Percentiles rank a stretch among this genome's conserved stretches.
Evolutionary conservation across 2,113 vertebrate species (phyloP).

Genomic region (Phylloscopus trochilus): DNA sequence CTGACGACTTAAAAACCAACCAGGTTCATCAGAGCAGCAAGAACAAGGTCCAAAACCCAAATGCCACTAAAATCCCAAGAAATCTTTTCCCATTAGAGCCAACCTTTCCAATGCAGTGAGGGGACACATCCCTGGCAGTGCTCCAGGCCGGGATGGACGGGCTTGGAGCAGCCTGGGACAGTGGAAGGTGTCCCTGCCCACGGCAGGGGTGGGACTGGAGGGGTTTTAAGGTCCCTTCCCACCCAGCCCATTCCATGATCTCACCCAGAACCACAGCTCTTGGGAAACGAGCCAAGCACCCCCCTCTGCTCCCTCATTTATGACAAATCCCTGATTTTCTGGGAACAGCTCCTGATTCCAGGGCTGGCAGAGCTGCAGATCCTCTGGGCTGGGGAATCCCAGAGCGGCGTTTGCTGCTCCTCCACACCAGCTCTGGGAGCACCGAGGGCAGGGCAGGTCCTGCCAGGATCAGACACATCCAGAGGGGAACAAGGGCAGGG

Average conservation of each 20-base stretch:
- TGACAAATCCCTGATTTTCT: not conserved
- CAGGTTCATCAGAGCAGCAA: accelerated
- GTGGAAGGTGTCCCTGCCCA: not conserved
- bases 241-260: not conserved
- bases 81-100: not conserved
- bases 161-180: not conserved
- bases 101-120: accelerated
- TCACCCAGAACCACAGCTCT: not conserved
- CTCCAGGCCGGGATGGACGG: accelerated
- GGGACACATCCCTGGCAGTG: not conserved
- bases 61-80: not conserved
- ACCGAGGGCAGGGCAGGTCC: not conserved
- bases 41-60: not conserved
- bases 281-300: not conserved
- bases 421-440: not conserved
- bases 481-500: not conserved
- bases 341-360: not conserved
- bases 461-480: not conserved
- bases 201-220: not conserved
- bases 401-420: not conserved
- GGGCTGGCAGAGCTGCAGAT: not conserved
- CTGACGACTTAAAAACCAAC: not conserved
- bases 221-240: not conserved
- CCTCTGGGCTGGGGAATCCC: conserved; percentile 6
- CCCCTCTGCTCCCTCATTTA: not conserved